A percentile compares a stretch with the other conserved stretches of the same genome.
Conservation (phyloP, 2,113 vertebrate species). For the Quiscalus mexicanus region DNA sequence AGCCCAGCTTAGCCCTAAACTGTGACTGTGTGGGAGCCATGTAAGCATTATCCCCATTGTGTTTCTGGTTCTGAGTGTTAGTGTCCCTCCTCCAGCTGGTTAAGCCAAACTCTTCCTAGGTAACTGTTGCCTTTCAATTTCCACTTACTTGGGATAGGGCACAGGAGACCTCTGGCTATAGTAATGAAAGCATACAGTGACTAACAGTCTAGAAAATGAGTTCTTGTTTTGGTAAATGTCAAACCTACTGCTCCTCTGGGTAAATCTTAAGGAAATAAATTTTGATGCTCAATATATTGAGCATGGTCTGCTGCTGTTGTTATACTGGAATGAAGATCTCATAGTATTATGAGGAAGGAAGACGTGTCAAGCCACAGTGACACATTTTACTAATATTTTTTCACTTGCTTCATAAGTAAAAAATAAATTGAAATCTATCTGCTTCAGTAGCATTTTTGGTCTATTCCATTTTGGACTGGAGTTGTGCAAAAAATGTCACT, state of each 20-base stretch:
- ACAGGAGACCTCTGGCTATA: background rate
- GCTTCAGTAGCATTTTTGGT: background rate
- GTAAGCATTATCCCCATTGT: accelerated
- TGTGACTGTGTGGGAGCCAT: accelerated
- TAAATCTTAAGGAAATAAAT: background rate
- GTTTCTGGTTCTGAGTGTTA: background rate
- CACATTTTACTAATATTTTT: background rate
- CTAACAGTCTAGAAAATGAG: background rate
- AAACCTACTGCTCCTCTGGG: background rate
- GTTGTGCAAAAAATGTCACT: background rate
- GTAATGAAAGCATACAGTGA: background rate
- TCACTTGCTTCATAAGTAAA: background rate
- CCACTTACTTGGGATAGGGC: background rate
- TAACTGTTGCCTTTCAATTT: background rate
- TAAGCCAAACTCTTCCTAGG: background rate
- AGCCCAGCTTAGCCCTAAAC: background rate
- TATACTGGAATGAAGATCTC: background rate
- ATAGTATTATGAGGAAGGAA: background rate
- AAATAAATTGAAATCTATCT: background rate
- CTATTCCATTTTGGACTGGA: background rate
- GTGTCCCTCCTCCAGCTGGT: background rate
- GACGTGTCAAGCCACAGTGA: background rate
- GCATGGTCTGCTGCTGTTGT: background rate
- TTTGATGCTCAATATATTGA: background rate
- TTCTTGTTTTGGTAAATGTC: constrained; percentile 1